These are phyloP conservation scores for Tetragonula clypearis DNA, from an alignment of 1,140 invertebrate genomes.

Conservation along the genomic window DNA sequence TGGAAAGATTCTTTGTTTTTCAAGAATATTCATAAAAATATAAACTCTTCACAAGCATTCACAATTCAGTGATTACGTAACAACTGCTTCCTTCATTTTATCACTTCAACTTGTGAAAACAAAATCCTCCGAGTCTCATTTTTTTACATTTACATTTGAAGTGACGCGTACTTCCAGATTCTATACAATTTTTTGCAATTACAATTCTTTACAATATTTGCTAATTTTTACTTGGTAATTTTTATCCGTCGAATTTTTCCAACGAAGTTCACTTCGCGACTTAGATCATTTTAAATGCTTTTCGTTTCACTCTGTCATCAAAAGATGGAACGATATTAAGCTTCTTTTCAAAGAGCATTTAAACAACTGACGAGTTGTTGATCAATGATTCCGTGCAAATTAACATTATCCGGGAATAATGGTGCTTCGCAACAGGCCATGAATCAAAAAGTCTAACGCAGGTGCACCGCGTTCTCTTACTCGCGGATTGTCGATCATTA, in stretches of 20 bases:
- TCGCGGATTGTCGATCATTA: conserved; percentile 61
- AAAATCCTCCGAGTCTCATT: background rate
- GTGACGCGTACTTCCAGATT: background rate
- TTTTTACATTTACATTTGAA: background rate
- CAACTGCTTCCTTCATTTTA: background rate
- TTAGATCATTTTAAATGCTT: background rate
- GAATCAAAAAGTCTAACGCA: conserved; percentile 53
- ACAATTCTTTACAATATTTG: background rate
- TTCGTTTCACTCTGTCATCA: too few species aligned
- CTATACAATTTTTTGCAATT: background rate
- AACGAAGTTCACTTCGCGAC: too few species aligned
- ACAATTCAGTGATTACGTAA: background rate
- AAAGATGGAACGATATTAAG: too few species aligned
- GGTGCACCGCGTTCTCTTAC: conserved; percentile 52
- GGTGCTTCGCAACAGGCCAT: conserved; percentile 18
- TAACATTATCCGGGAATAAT: conserved; percentile 14
- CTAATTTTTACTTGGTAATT: background rate
- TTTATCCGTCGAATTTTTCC: background rate
- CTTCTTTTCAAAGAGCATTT: too few species aligned
- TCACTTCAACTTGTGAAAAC: background rate
- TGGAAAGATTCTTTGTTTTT: background rate
- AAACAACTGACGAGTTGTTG: background rate
- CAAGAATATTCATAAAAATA: background rate
- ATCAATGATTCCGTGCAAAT: conserved; percentile 35
- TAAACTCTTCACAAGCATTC: background rate